Conservation (phyloP, 2,113 vertebrate species). For the Trochalopteron elliotii region DNA sequence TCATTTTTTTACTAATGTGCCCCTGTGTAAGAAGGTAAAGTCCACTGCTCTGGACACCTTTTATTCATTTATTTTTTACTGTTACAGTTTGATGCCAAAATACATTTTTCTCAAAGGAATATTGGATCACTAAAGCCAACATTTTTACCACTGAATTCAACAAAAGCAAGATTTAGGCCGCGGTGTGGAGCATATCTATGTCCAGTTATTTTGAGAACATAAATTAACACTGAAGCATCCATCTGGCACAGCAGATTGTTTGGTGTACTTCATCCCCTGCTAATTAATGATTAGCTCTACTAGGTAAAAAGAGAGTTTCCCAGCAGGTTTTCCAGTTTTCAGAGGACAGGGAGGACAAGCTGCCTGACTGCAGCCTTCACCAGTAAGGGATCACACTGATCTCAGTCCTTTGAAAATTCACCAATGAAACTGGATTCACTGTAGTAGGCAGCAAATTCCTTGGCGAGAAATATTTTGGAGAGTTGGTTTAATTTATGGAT, state of each 20-base stretch:
- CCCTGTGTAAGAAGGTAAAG: neutral
- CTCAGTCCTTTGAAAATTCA: neutral
- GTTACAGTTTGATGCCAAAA: neutral
- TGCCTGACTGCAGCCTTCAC: neutral
- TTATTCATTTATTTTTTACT: neutral
- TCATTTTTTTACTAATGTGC: neutral
- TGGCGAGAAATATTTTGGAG: neutral
- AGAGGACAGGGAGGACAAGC: neutral
- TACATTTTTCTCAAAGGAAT: neutral
- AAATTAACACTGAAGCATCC: constrained; percentile 41
- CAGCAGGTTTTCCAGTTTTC: neutral
- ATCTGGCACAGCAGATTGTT: constrained; percentile 49
- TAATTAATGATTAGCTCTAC: constrained; percentile 52
- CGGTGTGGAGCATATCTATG: neutral
- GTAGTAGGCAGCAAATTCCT: neutral
- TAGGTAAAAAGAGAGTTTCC: neutral
- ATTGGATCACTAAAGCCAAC: neutral
- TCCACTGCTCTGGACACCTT: neutral
- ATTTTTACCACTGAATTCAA: neutral
- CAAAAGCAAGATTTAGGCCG: neutral
- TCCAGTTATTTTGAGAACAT: constrained; percentile 39
- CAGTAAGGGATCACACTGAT: neutral
- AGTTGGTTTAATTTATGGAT: neutral
- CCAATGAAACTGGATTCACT: neutral
- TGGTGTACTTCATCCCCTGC: constrained; percentile 19